These are phyloP conservation scores for Artibeus jamaicensis DNA, from an alignment of 2,797 vertebrate genomes.

Conservation along the genomic window DNA sequence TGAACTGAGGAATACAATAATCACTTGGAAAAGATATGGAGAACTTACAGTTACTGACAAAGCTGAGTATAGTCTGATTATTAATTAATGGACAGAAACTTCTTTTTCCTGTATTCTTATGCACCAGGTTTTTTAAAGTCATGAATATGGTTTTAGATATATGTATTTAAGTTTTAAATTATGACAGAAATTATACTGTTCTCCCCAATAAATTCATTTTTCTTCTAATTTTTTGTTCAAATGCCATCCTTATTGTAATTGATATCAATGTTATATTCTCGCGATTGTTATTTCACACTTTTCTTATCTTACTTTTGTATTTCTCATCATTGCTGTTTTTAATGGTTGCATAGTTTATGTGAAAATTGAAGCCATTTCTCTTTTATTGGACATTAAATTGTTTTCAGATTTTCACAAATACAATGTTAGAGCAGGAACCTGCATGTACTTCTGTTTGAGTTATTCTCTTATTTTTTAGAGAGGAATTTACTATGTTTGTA, in stretches of 20 bases:
- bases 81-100: background rate
- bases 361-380: background rate
- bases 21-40: background rate
- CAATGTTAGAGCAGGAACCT: background rate
- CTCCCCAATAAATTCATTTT: background rate
- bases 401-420: background rate
- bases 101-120: background rate
- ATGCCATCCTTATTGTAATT: background rate
- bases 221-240: background rate
- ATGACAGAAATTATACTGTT: background rate
- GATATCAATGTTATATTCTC: background rate
- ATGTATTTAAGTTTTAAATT: background rate
- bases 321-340: background rate
- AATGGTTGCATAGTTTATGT: background rate
- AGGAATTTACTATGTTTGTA: background rate
- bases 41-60: background rate
- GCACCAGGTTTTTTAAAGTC: background rate
- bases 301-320: background rate
- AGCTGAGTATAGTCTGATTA: background rate
- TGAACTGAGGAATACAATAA: background rate
- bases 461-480: background rate
- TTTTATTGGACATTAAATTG: background rate
- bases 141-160: background rate
- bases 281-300: background rate
- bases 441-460: background rate